Evolutionary conservation across 2,113 vertebrate genomes (phyloP).

Genomic region (Leuciscus idus): DNA sequence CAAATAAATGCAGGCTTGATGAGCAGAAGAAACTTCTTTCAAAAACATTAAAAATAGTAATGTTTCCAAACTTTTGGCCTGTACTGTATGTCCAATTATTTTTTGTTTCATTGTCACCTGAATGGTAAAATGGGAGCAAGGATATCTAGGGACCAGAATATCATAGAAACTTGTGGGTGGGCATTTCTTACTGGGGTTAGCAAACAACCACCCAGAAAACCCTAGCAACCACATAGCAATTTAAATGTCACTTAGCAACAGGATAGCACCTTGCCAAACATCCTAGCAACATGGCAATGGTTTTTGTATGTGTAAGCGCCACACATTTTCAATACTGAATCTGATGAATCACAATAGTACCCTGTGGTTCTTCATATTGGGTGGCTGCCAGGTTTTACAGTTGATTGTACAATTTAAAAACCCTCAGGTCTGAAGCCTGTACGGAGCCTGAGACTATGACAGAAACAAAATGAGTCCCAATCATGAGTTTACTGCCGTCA

Average conservation of each 20-base stretch:
- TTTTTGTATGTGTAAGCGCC: neutral
- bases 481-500: conserved; percentile 15
- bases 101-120: neutral
- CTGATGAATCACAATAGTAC: conserved; percentile 29
- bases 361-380: conserved; percentile 21
- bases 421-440: conserved; percentile 5
- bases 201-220: neutral
- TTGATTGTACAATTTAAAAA: conserved; percentile 31
- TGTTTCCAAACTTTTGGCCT: too few species aligned
- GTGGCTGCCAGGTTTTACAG: conserved; percentile 14
- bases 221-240: neutral
- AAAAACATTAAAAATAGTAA: too few species aligned
- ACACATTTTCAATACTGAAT: conserved; percentile 16
- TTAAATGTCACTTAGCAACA: neutral
- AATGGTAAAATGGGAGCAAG: neutral
- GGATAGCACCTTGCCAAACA: neutral
- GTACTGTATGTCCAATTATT: neutral
- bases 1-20: too few species aligned
- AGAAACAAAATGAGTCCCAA: conserved; percentile 24
- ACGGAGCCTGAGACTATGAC: conserved; percentile 30
- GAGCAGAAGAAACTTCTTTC: too few species aligned
- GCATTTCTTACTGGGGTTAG: neutral
- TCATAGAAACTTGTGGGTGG: neutral
- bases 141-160: neutral
- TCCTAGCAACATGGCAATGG: neutral